Evolutionary conservation across 64 coral and sea anemone species (phyloP), one percentile per base, ranked within the genome.

Genomic region (Acropora tenuis): DNA sequence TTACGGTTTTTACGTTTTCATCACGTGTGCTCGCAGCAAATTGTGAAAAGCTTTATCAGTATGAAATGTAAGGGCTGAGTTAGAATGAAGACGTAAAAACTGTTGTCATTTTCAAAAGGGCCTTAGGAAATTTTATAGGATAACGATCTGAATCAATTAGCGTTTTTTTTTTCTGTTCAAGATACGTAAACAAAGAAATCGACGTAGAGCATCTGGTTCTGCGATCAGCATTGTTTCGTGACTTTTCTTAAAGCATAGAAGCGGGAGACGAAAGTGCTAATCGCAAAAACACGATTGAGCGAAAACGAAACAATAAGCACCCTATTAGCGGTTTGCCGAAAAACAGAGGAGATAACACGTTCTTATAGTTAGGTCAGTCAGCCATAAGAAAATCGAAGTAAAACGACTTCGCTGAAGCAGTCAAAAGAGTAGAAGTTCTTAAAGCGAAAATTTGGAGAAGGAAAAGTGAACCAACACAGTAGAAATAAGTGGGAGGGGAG

Each of bases 201-300:
- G 11, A n/a, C 43, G 43, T 15, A 1, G 9, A 48, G 4, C 11
- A 42, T 1, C 5, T 77, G 12, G 47, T 48, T 48, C 49, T 0
- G 10, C 12, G 45, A 48, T 48, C 6, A 77, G 8, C 11, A 18
- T 2, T 77, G 6, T 78, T 78, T 78, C 75, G 75, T 78, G 75
- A 78, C 75, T 78, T 78, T 49, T 47, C 3, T 10, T 48, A 48
- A 78, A 5, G 44, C 43, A 45, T 49, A 1, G 6, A 78, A 47
- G 75, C 75, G 75, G 75, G 75, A 46, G 75, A 46, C 75, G n/a
- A 13, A 49, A 15, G 15, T 16, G 75, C 44, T 78, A 48, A 78
- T 78, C 10, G 75, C 11, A 12, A 47, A 48, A 44, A 78, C 46
- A 78, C 45, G 75, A 46, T 17, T 78, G 45, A 78, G 45, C 45